phyloP scores from a whole-genome alignment of 1,140 invertebrate species.

The Listronotus bonariensis region DNA sequence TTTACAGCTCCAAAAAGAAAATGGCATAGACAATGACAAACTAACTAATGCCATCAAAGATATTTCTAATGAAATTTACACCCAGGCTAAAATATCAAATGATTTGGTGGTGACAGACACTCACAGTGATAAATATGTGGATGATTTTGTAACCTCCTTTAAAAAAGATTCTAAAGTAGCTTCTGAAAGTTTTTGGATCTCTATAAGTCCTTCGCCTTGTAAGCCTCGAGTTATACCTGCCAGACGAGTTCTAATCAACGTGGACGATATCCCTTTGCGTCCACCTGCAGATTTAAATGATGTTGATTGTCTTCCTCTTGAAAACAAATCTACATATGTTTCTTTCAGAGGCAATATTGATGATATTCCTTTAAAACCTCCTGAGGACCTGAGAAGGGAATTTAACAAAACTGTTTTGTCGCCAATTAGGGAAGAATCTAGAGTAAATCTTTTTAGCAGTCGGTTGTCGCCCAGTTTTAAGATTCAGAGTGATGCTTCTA shows the following conservation, averaged over 20 bases:
- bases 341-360: too few relatives aligned
- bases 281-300: conserved; percentile 41
- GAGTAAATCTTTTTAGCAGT: conserved; percentile 29
- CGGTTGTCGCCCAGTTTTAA: conserved; percentile 9
- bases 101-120: too few relatives aligned
- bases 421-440: conserved; percentile 45
- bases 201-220: conserved; percentile 35
- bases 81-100: too few relatives aligned
- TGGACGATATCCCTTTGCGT: conserved; percentile 50
- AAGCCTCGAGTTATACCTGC: background rate
- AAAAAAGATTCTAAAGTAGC: conserved; percentile 40
- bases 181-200: conserved; percentile 50
- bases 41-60: too few relatives aligned
- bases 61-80: too few relatives aligned
- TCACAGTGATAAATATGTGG: background rate
- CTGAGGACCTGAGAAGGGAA: background rate
- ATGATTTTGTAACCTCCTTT: conserved; percentile 44
- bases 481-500: background rate
- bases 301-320: background rate
- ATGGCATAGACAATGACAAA: too few relatives aligned
- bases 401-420: conserved; percentile 17
- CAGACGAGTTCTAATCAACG: conserved; percentile 40
- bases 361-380: too few relatives aligned
- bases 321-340: background rate
- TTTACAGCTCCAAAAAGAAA: too few relatives aligned